A percentile compares a stretch with the other conserved stretches of the same genome.
Conservation (phyloP, 2,888 invertebrate genomes). For the Lacanobia wlatinum region DNA sequence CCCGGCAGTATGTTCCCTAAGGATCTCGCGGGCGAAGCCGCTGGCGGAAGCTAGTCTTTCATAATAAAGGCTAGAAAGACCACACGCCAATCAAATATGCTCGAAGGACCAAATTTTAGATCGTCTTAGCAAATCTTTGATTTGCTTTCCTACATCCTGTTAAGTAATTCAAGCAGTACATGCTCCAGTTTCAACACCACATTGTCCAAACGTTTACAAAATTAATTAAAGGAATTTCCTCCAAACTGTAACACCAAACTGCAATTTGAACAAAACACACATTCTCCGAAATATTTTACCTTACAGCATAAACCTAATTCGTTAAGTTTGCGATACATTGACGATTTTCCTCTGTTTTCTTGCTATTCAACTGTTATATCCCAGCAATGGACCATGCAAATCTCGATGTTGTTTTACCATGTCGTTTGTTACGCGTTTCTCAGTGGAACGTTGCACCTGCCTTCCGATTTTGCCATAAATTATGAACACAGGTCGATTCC, state of each 20-base stretch:
- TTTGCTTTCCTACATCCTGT: slow-evolving; percentile 6
- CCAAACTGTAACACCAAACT: slow-evolving; percentile 26
- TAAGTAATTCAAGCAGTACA: slow-evolving; percentile 3
- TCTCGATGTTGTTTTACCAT: slow-evolving; percentile 30
- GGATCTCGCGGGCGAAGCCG: too few species aligned
- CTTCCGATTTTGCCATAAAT: slow-evolving; percentile 69
- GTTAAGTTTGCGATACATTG: slow-evolving; percentile 23
- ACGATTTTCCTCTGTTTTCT: slow-evolving; percentile 12
- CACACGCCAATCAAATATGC: too few species aligned
- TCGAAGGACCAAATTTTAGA: too few species aligned
- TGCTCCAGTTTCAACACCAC: slow-evolving; percentile 21
- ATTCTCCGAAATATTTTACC: slow-evolving; percentile 15
- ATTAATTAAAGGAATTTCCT: slow-evolving; percentile 27
- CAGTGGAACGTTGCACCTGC: slow-evolving; percentile 66
- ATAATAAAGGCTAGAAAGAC: too few species aligned
- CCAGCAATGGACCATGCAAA: slow-evolving; percentile 49
- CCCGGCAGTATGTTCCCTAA: too few species aligned
- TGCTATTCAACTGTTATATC: slow-evolving; percentile 1
- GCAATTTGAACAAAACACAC: slow-evolving; percentile 47
- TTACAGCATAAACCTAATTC: background rate
- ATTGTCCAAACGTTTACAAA: slow-evolving; percentile 30
- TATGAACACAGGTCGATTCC: slow-evolving; percentile 61
- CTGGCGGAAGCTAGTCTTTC: too few species aligned
- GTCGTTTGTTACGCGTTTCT: slow-evolving; percentile 31
- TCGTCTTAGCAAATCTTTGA: background rate